Base-by-base conservation (phyloP, 2,888 invertebrate genomes). In the Nephrocerus scutellatus region DNA sequence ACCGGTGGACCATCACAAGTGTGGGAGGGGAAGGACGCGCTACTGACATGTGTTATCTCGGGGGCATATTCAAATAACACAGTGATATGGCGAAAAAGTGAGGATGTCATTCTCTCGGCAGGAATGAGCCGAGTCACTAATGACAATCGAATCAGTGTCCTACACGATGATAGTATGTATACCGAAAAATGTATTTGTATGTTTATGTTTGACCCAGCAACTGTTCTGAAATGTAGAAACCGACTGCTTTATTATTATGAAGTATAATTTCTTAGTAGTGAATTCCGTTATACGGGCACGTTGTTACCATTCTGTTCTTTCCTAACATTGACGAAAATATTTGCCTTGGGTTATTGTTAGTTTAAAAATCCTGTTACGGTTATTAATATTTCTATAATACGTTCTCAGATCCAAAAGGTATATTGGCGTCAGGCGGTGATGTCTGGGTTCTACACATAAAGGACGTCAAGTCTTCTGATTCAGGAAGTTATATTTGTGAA, bases 361-460 rank as follows among this genome's bases (percentile, higher is more conserved):
- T 8, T 32, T 13, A 8, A 33, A 20, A 13, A 19, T 7, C 15
- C 6, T 12, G 5, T 13, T 14, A 12, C 4, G 1, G 8, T 14
- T 6, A 30, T 8, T 6, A 12, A 16, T 3, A 15, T 25, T 18
- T 25, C 10, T 10, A 35, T 22, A 18, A 22, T 26, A 8, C 21
- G 29, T 34, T 44, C 49, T 7, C 42, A 68, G 67, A 55, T 53
- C 60, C 65, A 12, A 60, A 60, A 32, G 63, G 56, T 16, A 50
- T 55, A 23, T 21, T 48, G 42, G 56, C 55, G 12, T 53, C 52
- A 57, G 86, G 83, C 3, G 86, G 86, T 1, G 86, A 86, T 58
- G 86, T 87, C 12, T 88, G 87, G 87, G 85, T 88, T 26, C 72
- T 89, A 32, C 78, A 84, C 46, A 84, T 89, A 56, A 80, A 79